Evolutionary conservation across 2,888 invertebrate species (phyloP), one percentile per base, ranked within the genome.

Genomic region (Empis stercorea): DNA sequence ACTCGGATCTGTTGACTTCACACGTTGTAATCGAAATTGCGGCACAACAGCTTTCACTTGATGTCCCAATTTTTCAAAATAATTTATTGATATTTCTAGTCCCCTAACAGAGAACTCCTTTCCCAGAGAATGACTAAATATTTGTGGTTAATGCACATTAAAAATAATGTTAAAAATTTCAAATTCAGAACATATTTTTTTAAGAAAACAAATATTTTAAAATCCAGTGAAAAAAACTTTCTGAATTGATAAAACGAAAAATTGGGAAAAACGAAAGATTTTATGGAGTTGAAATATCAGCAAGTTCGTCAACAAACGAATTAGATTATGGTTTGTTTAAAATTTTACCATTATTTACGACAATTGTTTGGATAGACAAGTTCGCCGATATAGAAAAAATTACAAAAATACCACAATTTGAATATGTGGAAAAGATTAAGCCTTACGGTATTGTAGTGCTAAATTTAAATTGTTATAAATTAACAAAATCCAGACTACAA

Each of bases 1-100:
- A 0, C 67, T 63, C 0, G 76, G 76, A 55, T 79, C 68, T 0
- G 73, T 60, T 14, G 75, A 75, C 58, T 73, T 74, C 1, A 70
- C 67, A 14, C 51, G 71, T 56, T 74, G 73, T 54, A 75, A 71
- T 37, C 82, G 76, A 68, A 77, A 80, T 47, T 79, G 74, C 0
- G 91, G 89, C 3, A 91, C 76, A 62, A 91, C 85, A 0, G 83
- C 82, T 57, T 82, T 81, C 0, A 83, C 81, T 13, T 70, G 67
- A 57, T 89, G 88, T 0, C 88, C 87, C 46, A 80, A 72, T 46
- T 71, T 71, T 44, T 76, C 56, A 61, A 91, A 91, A 64, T 80
- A 87, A 48, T 87, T 78, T 32, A 88, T 76, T 56, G 84, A 82
- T 42, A 88, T 77, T 61, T 81, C 70, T 7, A 91, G 71, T 1